phyloP scores from a whole-genome alignment of 2,797 vertebrate genomes.

The Helostoma temminkii region DNA sequence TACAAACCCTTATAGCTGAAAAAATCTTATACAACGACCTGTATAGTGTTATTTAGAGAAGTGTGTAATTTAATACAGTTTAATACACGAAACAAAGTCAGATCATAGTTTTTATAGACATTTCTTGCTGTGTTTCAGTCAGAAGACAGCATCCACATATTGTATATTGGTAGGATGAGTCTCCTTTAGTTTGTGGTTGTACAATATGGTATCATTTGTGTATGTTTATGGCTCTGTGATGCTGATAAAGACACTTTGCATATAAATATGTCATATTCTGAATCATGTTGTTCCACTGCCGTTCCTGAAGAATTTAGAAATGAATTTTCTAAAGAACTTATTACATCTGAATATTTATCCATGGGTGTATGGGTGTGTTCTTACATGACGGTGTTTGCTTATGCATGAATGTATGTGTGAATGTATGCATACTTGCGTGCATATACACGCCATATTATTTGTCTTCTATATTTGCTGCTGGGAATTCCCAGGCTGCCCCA shows the following conservation, averaged over 20 bases:
- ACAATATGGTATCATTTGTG: slow-evolving; percentile 4
- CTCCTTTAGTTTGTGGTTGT: slow-evolving; percentile 20
- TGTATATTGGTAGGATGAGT: neutral
- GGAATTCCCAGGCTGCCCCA: slow-evolving; percentile 68
- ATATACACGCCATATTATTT: slow-evolving; percentile 52
- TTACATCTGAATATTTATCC: too few relatives aligned
- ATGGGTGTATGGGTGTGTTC: slow-evolving; percentile 16
- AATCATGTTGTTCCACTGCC: too few relatives aligned
- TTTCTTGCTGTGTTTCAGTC: too few relatives aligned
- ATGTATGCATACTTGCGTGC: neutral
- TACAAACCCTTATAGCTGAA: neutral
- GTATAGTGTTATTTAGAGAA: too few relatives aligned
- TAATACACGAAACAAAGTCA: neutral
- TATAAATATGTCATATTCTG: too few relatives aligned
- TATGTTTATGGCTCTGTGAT: slow-evolving; percentile 30
- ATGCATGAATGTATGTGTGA: too few relatives aligned
- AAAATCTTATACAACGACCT: neutral
- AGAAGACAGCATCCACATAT: too few relatives aligned
- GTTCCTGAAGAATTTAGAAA: too few relatives aligned
- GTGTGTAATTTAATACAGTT: neutral
- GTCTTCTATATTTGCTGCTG: slow-evolving; percentile 53
- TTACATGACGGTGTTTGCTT: too few relatives aligned
- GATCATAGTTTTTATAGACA: too few relatives aligned
- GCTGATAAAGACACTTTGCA: slow-evolving; percentile 29
- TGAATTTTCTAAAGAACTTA: too few relatives aligned